Conservation (phyloP, 2,888 invertebrate genomes). For the Thelaira solivaga region DNA sequence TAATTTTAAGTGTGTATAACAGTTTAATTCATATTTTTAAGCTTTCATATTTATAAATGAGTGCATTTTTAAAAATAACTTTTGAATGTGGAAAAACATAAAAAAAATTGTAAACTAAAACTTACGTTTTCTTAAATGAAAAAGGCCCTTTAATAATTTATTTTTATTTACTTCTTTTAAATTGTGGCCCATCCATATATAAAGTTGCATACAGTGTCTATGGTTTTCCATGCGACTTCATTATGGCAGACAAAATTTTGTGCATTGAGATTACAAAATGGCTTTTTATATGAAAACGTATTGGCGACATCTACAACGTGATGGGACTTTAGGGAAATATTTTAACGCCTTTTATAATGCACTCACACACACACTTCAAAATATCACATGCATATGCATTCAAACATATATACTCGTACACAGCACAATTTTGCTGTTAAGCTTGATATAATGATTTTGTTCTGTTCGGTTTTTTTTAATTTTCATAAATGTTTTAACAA, state of each 20-base stretch:
- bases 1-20: not conserved
- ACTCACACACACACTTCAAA: not conserved
- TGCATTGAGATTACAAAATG: slow-evolving; percentile 62
- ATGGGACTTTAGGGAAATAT: slow-evolving; percentile 74
- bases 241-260: slow-evolving; percentile 61
- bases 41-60: too few relatives aligned
- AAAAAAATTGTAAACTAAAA: too few relatives aligned
- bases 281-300: slow-evolving; percentile 58
- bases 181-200: slow-evolving; percentile 7
- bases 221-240: slow-evolving; percentile 44
- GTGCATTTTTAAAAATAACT: too few relatives aligned
- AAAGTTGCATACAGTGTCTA: not conserved
- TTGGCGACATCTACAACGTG: slow-evolving; percentile 70
- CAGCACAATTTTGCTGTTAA: slow-evolving; percentile 4
- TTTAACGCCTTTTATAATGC: slow-evolving; percentile 65
- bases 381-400: not conserved
- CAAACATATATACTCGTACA: not conserved
- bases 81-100: too few relatives aligned
- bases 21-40: too few relatives aligned
- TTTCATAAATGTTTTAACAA: slow-evolving; percentile 11
- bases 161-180: not conserved
- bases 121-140: too few relatives aligned
- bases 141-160: not conserved
- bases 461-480: not conserved
- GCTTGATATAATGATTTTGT: slow-evolving; percentile 40